phyloP scores from a whole-genome alignment of 2,797 vertebrate species.

The Karalla daura region DNA sequence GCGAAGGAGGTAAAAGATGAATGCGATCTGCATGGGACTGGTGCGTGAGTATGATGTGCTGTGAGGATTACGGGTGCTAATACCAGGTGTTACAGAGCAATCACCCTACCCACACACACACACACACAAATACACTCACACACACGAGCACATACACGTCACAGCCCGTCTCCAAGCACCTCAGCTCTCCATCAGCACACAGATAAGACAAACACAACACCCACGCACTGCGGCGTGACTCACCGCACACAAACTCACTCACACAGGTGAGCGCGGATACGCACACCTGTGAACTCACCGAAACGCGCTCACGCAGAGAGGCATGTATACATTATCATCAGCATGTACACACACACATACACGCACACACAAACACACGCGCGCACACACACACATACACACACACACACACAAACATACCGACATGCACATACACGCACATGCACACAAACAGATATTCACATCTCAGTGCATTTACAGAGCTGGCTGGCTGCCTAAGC shows the following conservation, averaged over 20 bases:
- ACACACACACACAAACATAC: slow-evolving; percentile 27
- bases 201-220: slow-evolving; percentile 77
- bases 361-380: slow-evolving; percentile 28
- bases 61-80: slow-evolving; percentile 79
- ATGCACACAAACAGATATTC: slow-evolving; percentile 30
- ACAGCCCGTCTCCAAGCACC: slow-evolving; percentile 75
- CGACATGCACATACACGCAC: slow-evolving; percentile 33
- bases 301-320: slow-evolving; percentile 25
- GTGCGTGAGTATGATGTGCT: slow-evolving; percentile 80
- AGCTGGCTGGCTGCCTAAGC: slow-evolving; percentile 77
- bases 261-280: slow-evolving; percentile 35
- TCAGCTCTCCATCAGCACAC: slow-evolving; percentile 75
- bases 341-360: background rate
- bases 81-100: slow-evolving; percentile 82
- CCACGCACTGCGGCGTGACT: slow-evolving; percentile 73
- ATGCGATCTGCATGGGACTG: slow-evolving; percentile 66
- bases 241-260: slow-evolving; percentile 57
- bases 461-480: slow-evolving; percentile 53
- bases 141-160: slow-evolving; percentile 62
- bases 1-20: slow-evolving; percentile 36
- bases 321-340: slow-evolving; percentile 13
- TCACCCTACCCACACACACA: slow-evolving; percentile 59
- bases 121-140: slow-evolving; percentile 34
- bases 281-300: slow-evolving; percentile 54
- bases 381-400: slow-evolving; percentile 10